phyloP scores from a whole-genome alignment of 2,888 invertebrate genomes.

The Mayetiola destructor region DNA sequence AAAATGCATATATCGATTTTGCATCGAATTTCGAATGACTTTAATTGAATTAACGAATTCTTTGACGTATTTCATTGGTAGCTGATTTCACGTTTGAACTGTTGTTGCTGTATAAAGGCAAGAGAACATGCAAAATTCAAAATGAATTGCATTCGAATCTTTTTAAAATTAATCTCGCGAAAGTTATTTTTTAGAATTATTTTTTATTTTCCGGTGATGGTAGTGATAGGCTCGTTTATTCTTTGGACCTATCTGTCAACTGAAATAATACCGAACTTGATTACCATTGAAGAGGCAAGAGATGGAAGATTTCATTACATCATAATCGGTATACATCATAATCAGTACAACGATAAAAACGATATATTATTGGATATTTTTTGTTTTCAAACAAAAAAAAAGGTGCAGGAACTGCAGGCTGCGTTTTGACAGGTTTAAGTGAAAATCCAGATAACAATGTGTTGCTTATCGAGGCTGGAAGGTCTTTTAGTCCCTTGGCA shows the following conservation, averaged over 20 bases:
- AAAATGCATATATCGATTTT: background rate
- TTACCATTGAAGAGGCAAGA: background rate
- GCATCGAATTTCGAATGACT: background rate
- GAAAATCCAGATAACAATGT: conserved; percentile 42
- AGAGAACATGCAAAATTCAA: too few species aligned
- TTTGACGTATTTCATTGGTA: too few species aligned
- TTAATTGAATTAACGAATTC: too few species aligned
- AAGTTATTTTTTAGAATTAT: background rate
- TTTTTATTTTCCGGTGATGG: background rate
- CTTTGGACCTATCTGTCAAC: background rate
- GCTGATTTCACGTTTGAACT: too few species aligned
- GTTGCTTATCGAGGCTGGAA: conserved; percentile 55
- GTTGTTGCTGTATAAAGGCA: too few species aligned
- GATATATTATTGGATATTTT: too few species aligned
- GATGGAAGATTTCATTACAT: conserved; percentile 1
- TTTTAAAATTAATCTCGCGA: background rate
- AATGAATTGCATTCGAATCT: too few species aligned
- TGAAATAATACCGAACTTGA: background rate
- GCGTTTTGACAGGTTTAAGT: conserved; percentile 51
- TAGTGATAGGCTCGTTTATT: background rate
- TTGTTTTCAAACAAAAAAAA: too few species aligned
- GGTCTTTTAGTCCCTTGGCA: conserved; percentile 47
- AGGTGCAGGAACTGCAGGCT: conserved; percentile 59
- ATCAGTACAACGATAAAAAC: too few species aligned
- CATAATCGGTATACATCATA: too few species aligned